Evolutionary conservation across 2,113 vertebrate species (phyloP).

Genomic region (Oceanites oceanicus): DNA sequence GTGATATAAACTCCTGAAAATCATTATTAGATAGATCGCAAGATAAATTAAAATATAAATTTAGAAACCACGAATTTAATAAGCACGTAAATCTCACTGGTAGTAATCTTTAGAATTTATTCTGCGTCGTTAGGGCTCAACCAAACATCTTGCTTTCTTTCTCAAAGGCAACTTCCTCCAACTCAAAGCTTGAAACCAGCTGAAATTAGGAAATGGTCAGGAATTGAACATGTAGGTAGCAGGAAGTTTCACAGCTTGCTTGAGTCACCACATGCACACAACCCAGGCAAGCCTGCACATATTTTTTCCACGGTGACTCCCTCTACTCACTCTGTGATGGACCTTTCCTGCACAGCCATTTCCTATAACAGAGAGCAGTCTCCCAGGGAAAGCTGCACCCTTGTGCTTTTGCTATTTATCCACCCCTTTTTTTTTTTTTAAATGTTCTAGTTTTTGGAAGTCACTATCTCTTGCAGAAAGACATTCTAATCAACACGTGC

Average conservation of each 20-base stretch:
- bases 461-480: not conserved
- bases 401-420: not conserved
- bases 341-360: not conserved
- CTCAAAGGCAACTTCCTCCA: not conserved
- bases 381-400: not conserved
- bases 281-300: not conserved
- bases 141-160: not conserved
- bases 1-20: not conserved
- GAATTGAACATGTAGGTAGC: not conserved
- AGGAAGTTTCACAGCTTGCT: not conserved
- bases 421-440: not conserved
- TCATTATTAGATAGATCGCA: not conserved
- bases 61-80: not conserved
- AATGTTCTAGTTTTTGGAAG: not conserved
- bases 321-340: not conserved
- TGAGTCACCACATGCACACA: not conserved
- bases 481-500: not conserved
- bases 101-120: not conserved
- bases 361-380: not conserved
- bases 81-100: accelerated
- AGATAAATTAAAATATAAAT: not conserved
- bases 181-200: not conserved
- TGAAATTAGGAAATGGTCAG: not conserved
- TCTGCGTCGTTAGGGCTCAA: not conserved
- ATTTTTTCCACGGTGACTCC: not conserved